Evolutionary conservation across 2,888 invertebrate species (phyloP), one percentile per base, ranked within the genome.

Genomic region (Lasioglossum lativentre): DNA sequence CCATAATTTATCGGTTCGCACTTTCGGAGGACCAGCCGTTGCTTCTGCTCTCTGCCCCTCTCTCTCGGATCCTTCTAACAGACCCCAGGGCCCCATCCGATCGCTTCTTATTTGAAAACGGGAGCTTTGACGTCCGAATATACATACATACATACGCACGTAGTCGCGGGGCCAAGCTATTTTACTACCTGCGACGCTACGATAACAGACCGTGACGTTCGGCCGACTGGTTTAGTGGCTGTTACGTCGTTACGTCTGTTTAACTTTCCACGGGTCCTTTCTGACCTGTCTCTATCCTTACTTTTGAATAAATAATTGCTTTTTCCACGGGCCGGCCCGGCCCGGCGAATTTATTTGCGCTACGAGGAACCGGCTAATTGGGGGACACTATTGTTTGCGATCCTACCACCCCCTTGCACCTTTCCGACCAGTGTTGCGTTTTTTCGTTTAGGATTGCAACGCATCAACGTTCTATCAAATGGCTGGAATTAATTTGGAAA

Each of bases 1-100:
- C 19, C 38, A 73, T 79, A 90, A 90, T 87, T 90, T 86, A 90
- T 88, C 27, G 83, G 83, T 71, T 66, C 81, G 78, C 75, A 70
- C 71, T 88, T 88, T 85, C 76, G 79, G 75, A 71, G 63, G 34
- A 10, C 19, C 47, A 30, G 47, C 63, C 63, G 63, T 30, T 30
- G 63, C 30, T 10, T n/a, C 56, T n/a, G 56, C 56, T 56, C 56
- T 56, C 56, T 10, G n/a, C n/a, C 23, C 52, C 52, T 56, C 52
- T n/a, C 10, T 3, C 19, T 2, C 63, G 0, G 30, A 30, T 30
- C 16, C 63, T 30, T 63, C 30, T 30, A 34, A 19, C 45, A 19
- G 47, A 45, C 86, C 75, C 80, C 73, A 30, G 52, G 72, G 19
- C 71, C 8, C 27, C 56, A n/a, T 56, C 12, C 71, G 42, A n/a